Evolutionary conservation across 1,140 invertebrate genomes (phyloP), one percentile per base, ranked within the genome.

Genomic region (Diabrotica virgifera): DNA sequence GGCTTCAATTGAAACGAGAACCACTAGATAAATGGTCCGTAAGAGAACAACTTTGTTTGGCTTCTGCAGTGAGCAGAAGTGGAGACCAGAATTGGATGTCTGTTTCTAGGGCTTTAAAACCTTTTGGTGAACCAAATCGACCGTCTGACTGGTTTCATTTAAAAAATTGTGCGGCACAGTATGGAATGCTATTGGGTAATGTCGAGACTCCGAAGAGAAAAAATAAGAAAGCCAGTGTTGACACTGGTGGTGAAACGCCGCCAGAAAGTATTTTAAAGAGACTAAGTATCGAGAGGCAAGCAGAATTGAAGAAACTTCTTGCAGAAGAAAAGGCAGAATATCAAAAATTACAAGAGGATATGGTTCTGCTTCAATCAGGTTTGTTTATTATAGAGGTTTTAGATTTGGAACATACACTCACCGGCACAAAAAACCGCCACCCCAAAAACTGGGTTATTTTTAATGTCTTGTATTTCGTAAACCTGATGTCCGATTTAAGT

Each of bases 1-100:
- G 83, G 8, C 68, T 85, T 13, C 84, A 90, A 78, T 72, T 91
- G 54, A 93, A 91, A 79, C 82, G 90, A 5, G 83, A 84, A 59
- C 86, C 88, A 0, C 73, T 91, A 35, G 94, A 96, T 74, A 86
- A 86, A 36, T 97, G 95, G 95, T 91, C 89, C 36, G 86, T 86
- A 0, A 82, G 88, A 12, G 95, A 97, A 74, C 89, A 93, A 74
- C 75, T 97, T 67, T 92, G 89, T 70, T 78, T 97, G 50, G 93
- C 93, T 0, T 94, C 92, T 2, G 90, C 93, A 24, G 94, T 97
- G 0, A 81, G 89, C 2, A 86, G 90, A 72, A 94, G 90, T 79
- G 94, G 94, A 0, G 94, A 97, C 79, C 94, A 96, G 79, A 97
- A 96, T 78, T 97, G 94, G 94, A 93, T 93, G 76, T 91, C 91